These are phyloP conservation scores for Psittacula echo DNA, from an alignment of 2,797 vertebrate genomes.

Conservation along the genomic window DNA sequence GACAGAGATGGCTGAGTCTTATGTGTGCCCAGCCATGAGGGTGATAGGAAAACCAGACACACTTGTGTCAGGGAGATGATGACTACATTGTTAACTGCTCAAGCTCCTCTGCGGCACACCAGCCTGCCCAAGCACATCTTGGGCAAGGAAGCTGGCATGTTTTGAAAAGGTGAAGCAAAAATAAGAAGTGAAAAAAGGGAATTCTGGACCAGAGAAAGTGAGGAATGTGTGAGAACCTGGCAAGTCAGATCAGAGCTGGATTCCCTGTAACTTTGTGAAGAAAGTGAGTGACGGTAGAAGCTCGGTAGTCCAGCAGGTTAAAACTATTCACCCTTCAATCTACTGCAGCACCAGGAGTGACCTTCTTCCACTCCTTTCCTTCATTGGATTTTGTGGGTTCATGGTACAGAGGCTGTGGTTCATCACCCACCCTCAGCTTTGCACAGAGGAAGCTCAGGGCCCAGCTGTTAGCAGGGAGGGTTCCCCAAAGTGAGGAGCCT, in stretches of 20 bases:
- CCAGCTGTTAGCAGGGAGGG: not conserved
- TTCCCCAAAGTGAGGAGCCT: not conserved
- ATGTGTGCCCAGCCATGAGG: not conserved
- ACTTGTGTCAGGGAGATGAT: not conserved
- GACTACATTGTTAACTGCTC: not conserved
- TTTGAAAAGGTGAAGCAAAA: not conserved
- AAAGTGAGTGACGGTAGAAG: not conserved
- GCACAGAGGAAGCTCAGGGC: not conserved
- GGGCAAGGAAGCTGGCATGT: not conserved
- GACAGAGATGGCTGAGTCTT: not conserved
- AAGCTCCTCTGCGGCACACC: not conserved
- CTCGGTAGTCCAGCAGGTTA: not conserved
- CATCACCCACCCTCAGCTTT: fast-evolving
- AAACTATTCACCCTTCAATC: not conserved
- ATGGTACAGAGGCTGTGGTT: not conserved
- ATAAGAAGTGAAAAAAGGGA: not conserved
- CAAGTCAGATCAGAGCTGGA: not conserved
- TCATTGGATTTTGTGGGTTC: not conserved
- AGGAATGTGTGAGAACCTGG: not conserved
- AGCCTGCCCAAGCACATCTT: not conserved
- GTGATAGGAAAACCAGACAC: conserved; percentile 57
- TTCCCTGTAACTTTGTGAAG: not conserved
- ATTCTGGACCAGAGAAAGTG: not conserved
- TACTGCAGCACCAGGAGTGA: not conserved
- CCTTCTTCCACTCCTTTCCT: not conserved